Evolutionary conservation across 2,797 vertebrate genomes (phyloP).

Genomic region (Neopelma chrysocephalum): DNA sequence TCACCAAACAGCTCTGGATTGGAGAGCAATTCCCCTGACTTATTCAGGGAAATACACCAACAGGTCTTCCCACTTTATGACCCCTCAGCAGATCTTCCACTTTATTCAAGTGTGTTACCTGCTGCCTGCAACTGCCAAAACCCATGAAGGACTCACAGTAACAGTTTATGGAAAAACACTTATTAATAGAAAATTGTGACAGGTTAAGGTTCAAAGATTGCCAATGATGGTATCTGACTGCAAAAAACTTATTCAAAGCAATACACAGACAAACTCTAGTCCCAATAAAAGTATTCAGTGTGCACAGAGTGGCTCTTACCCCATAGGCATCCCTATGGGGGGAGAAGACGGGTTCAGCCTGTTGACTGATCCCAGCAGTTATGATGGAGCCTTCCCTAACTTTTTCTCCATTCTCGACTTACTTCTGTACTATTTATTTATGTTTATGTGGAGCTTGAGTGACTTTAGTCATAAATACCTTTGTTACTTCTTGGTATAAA

Average conservation of each 20-base stretch:
- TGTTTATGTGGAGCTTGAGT: background rate
- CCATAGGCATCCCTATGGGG: background rate
- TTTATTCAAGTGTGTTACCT: background rate
- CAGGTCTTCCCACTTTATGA: background rate
- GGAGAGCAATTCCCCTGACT: background rate
- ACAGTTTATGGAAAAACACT: background rate
- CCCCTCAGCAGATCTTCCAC: background rate
- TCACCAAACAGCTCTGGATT: background rate
- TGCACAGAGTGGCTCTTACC: background rate
- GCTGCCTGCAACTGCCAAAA: background rate
- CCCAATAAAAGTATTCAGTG: background rate
- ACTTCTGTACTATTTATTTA: background rate
- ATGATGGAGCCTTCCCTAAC: background rate
- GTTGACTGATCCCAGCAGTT: background rate
- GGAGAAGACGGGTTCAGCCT: background rate
- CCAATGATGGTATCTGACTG: background rate
- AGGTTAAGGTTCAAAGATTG: background rate
- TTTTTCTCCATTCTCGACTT: background rate
- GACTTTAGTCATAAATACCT: background rate
- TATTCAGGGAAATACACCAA: background rate
- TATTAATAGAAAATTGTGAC: background rate
- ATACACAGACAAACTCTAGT: background rate
- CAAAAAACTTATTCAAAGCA: background rate
- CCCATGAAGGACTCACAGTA: background rate
- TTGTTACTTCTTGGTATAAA: background rate